These are phyloP conservation scores for Popillia japonica DNA, from an alignment of 1,140 invertebrate species.

Conservation along the genomic window DNA sequence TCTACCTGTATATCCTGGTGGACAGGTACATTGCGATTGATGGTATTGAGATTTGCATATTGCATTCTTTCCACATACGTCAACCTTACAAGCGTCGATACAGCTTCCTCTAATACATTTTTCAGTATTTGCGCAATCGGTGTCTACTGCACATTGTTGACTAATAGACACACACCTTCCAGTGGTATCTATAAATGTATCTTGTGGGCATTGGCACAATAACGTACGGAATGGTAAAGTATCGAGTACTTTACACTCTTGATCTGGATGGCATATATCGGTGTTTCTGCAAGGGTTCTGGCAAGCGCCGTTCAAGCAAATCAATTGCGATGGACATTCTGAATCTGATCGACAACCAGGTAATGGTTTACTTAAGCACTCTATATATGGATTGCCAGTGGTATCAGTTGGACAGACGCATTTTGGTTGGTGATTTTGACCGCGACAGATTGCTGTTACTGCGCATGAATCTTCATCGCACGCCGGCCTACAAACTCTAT, in stretches of 20 bases:
- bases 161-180: constrained; percentile 68
- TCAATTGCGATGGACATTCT: constrained; percentile 76
- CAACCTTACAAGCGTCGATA: constrained; percentile 77
- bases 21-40: constrained; percentile 79
- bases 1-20: constrained; percentile 81
- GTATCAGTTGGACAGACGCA: constrained; percentile 80
- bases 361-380: constrained; percentile 66
- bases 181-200: constrained; percentile 70
- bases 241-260: constrained; percentile 80
- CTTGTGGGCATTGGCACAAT: constrained; percentile 81
- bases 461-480: constrained; percentile 82
- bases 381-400: constrained; percentile 80
- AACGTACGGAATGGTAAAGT: constrained; percentile 80
- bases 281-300: constrained; percentile 76
- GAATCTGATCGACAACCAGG: constrained; percentile 72
- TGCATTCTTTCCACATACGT: constrained; percentile 85
- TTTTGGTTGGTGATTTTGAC: constrained; percentile 77
- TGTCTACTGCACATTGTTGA: constrained; percentile 73
- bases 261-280: constrained; percentile 75
- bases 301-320: constrained; percentile 80
- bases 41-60: constrained; percentile 80
- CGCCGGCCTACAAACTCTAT: constrained; percentile 82
- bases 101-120: constrained; percentile 80
- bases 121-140: constrained; percentile 76
- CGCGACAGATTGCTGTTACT: constrained; percentile 75